These are phyloP conservation scores for Dynastes grantii DNA, from an alignment of 2,888 invertebrate genomes.

Conservation along the genomic window DNA sequence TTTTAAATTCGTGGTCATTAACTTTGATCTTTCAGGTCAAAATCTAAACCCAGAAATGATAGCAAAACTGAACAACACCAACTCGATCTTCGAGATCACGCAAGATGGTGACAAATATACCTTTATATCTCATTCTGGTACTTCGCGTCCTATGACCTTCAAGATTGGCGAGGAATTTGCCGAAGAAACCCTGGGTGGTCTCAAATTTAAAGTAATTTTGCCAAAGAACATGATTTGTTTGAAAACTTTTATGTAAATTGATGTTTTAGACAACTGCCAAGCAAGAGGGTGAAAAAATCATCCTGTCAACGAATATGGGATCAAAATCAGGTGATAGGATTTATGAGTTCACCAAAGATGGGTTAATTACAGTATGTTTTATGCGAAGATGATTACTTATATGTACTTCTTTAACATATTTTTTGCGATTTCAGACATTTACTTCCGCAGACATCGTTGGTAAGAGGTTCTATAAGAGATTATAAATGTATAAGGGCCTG, in stretches of 20 bases:
- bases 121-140: conserved; percentile 47
- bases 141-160: conserved; percentile 50
- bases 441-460: background rate
- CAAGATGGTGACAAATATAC: conserved; percentile 57
- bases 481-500: background rate
- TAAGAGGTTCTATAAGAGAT: conserved; percentile 18
- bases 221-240: too few species aligned
- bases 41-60: conserved; percentile 57
- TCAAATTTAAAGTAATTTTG: conserved; percentile 52
- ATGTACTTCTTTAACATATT: background rate
- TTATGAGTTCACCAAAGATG: conserved; percentile 53
- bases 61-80: conserved; percentile 53
- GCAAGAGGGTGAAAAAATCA: conserved; percentile 53
- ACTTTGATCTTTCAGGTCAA: conserved; percentile 37
- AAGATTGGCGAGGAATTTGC: conserved; percentile 56
- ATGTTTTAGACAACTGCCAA: conserved; percentile 55
- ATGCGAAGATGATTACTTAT: background rate
- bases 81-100: conserved; percentile 52
- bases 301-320: conserved; percentile 48
- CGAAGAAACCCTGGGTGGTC: conserved; percentile 53
- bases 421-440: conserved; percentile 5
- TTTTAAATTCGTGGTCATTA: background rate
- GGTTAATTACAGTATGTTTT: conserved; percentile 51
- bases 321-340: conserved; percentile 51
- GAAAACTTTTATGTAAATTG: background rate